Base-by-base conservation (phyloP, 2,113 vertebrate species). In the Antidorcas marsupialis region DNA sequence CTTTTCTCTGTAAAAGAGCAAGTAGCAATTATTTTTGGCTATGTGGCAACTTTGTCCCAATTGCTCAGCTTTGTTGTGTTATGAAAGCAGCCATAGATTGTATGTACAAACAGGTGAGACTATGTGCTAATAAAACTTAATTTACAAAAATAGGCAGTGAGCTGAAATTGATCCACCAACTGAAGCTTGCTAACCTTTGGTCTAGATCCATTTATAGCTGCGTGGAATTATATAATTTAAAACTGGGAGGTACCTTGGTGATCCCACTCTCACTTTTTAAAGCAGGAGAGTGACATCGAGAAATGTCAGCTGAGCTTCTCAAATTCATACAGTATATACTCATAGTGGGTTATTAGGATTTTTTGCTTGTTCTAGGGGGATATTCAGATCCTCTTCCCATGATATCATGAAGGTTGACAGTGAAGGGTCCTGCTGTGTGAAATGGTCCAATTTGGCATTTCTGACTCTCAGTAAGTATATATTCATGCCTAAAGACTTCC, bases 1-100 rank as follows among this genome's bases (percentile, higher is more conserved):
- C 33, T 19, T 86, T 86, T 89, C 81, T 14, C 89, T 79, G 8
- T 59, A 62, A 91, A 83, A 91, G 62, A 62, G 45, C 21, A 59
- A 71, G 82, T 0, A 15, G 64, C 50, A 71, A 82, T 88, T 76
- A 13, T 57, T 92, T 87, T 52, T 81, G 8, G 36, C 39, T 87
- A 62, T 87, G 71, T 71, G 67, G 43, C 43, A 43, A 21, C 16
- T 47, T 25, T 84, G 36, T 67, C 19, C 30, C 78, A 81, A 15
- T n/a, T 53, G 30, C 33, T 59, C 23, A 45, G 10, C 21, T 71
- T 71, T 13, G n/a, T 74, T 74, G n/a, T 71, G n/a, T 39, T 74
- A 74, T 1, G 2, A 74, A 74, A 74, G 11, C 45, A 53, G n/a
- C 4, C 21, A 12, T 21, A 53, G 59, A 28, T 6, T 2, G 62